Evolutionary conservation across 2,113 vertebrate species (phyloP).

Genomic region (Cyprinus carpio): DNA sequence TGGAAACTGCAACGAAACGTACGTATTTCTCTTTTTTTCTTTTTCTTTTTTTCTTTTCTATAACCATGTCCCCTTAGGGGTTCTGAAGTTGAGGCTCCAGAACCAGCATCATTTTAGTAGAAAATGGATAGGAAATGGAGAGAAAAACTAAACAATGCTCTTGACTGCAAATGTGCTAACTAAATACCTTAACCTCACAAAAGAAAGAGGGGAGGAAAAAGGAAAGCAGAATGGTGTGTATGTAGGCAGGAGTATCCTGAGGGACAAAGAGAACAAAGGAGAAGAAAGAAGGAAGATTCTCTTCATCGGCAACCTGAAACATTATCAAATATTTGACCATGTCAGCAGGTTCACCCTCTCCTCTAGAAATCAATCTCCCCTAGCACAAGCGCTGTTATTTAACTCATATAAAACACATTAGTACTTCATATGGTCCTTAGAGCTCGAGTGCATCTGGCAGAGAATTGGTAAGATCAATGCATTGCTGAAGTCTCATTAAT

Average conservation of each 20-base stretch:
- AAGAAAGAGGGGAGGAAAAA: slow-evolving; percentile 26
- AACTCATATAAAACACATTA: slow-evolving; percentile 57
- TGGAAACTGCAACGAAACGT: no score
- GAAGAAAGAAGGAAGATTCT: slow-evolving; percentile 45
- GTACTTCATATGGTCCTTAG: slow-evolving; percentile 38
- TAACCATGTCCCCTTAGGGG: no score
- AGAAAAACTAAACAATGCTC: not conserved
- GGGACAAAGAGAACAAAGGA: slow-evolving; percentile 35
- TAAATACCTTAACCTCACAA: not conserved
- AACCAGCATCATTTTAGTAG: not conserved
- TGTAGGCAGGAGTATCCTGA: not conserved
- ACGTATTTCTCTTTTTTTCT: no score
- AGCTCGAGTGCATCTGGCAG: not conserved
- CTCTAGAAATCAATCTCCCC: slow-evolving; percentile 65
- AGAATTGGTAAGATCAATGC: slow-evolving; percentile 57
- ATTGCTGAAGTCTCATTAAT: slow-evolving; percentile 47
- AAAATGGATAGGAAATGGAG: not conserved
- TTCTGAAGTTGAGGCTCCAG: not conserved
- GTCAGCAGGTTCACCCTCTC: slow-evolving; percentile 62
- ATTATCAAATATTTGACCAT: slow-evolving; percentile 67
- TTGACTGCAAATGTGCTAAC: not conserved
- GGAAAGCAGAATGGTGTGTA: not conserved
- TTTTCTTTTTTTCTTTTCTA: no score
- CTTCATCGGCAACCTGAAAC: slow-evolving; percentile 63
- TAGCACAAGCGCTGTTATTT: slow-evolving; percentile 51